Evolutionary conservation across 2,113 vertebrate genomes (phyloP).

Genomic region (Nannobrachium achirus): DNA sequence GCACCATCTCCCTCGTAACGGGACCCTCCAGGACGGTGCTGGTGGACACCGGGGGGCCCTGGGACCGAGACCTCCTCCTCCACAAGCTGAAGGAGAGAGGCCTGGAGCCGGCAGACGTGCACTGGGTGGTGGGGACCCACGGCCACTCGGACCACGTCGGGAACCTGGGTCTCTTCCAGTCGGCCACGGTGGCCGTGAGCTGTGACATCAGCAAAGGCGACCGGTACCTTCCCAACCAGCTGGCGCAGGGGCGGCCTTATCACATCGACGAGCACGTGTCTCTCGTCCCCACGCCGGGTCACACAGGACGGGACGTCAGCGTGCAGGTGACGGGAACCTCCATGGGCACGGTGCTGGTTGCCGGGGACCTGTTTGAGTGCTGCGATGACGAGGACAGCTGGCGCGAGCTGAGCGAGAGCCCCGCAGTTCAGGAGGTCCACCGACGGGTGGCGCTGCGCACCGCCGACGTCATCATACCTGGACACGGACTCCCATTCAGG

Average conservation of each 20-base stretch:
- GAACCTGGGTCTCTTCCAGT: constrained; percentile 85
- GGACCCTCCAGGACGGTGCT: constrained; percentile 71
- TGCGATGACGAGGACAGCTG: constrained; percentile 81
- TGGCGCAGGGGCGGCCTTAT: constrained; percentile 70
- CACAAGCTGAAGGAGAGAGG: constrained; percentile 65
- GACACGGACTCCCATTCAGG: constrained; percentile 85
- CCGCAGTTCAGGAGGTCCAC: constrained; percentile 75
- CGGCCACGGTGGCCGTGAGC: constrained; percentile 80
- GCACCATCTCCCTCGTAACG: constrained; percentile 82
- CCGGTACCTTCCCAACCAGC: constrained; percentile 74
- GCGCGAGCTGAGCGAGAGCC: constrained; percentile 82
- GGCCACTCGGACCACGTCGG: constrained; percentile 92
- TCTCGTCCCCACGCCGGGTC: constrained; percentile 85
- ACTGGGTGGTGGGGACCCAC: constrained; percentile 87
- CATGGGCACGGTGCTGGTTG: constrained; percentile 80
- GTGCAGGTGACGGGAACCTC: constrained; percentile 80
- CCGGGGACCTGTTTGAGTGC: constrained; percentile 88
- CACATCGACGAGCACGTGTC: constrained; percentile 70
- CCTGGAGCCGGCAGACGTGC: constrained; percentile 70
- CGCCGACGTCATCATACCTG: constrained; percentile 86
- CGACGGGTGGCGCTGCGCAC: constrained; percentile 67
- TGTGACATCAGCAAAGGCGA: constrained; percentile 83
- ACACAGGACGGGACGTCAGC: constrained; percentile 84
- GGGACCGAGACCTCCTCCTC: constrained; percentile 82
- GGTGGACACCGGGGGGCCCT: constrained; percentile 89